Conservation (phyloP, 2,797 vertebrate species). For the Pantherophis alleghaniensis region DNA sequence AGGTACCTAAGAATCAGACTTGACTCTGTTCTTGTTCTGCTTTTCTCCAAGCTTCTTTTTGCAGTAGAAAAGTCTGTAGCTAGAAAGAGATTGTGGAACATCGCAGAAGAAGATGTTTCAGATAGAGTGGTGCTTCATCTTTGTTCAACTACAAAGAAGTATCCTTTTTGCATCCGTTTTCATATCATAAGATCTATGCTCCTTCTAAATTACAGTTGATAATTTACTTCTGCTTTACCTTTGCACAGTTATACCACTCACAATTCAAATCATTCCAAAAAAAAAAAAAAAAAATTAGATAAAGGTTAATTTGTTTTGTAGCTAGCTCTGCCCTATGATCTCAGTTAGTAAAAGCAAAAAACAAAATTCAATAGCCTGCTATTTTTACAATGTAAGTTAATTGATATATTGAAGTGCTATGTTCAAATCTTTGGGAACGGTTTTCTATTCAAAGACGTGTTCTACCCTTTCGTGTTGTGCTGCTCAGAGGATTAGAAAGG, state of each 20-base stretch:
- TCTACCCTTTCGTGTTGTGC: background rate
- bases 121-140: slow-evolving; percentile 86
- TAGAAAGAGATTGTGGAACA: slow-evolving; percentile 82
- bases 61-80: slow-evolving; percentile 84
- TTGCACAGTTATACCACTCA: background rate
- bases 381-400: background rate
- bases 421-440: background rate
- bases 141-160: slow-evolving; percentile 91
- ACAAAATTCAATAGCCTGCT: background rate
- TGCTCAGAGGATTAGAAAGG: background rate
- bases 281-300: background rate
- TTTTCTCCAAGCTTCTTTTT: slow-evolving; percentile 80
- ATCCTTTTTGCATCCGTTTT: slow-evolving; percentile 70
- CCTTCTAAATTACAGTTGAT: no score
- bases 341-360: background rate
- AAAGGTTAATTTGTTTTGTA: background rate
- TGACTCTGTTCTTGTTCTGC: slow-evolving; percentile 28
- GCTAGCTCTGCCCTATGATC: background rate
- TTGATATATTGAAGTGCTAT: background rate
- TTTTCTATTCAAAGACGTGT: background rate
- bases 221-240: background rate
- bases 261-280: background rate
- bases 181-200: background rate
- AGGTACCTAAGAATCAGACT: background rate
- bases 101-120: slow-evolving; percentile 80